Evolutionary conservation across 2,113 vertebrate species (phyloP).

Genomic region (Gasterosteus aculeatus): DNA sequence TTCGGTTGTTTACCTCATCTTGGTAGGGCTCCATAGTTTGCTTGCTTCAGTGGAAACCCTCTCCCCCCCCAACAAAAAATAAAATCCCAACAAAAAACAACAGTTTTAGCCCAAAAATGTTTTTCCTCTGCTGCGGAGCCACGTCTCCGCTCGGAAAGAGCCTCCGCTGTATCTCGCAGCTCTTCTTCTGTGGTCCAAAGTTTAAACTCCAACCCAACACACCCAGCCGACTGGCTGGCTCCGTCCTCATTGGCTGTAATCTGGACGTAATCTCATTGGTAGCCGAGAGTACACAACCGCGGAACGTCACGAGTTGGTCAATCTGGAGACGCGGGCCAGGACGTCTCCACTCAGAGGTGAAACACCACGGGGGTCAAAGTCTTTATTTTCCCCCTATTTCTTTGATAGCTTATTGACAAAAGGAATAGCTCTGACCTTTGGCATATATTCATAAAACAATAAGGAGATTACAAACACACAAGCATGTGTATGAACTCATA

Average conservation of each 20-base stretch:
- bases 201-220: constrained; percentile 80
- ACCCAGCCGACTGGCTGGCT: constrained; percentile 45
- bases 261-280: constrained; percentile 51
- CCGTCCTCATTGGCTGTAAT: constrained; percentile 54
- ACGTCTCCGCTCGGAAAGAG: constrained; percentile 14
- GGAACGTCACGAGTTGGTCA: constrained; percentile 14
- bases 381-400: constrained; percentile 39
- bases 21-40: constrained; percentile 62
- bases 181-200: constrained; percentile 70
- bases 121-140: constrained; percentile 11
- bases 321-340: constrained; percentile 36
- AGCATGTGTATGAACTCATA: not conserved
- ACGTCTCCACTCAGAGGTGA: constrained; percentile 33
- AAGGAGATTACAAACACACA: not conserved
- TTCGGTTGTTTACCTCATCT: constrained; percentile 63
- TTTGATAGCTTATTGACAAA: constrained; percentile 54
- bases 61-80: not conserved
- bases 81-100: constrained; percentile 20
- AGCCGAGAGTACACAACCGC: constrained; percentile 27
- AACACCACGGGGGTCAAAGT: constrained; percentile 62
- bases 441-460: constrained; percentile 42
- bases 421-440: constrained; percentile 57
- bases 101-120: constrained; percentile 40
- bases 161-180: constrained; percentile 51
- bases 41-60: constrained; percentile 4